Conservation (phyloP, 2,888 invertebrate species). For the Steinernema scapterisci region DNA sequence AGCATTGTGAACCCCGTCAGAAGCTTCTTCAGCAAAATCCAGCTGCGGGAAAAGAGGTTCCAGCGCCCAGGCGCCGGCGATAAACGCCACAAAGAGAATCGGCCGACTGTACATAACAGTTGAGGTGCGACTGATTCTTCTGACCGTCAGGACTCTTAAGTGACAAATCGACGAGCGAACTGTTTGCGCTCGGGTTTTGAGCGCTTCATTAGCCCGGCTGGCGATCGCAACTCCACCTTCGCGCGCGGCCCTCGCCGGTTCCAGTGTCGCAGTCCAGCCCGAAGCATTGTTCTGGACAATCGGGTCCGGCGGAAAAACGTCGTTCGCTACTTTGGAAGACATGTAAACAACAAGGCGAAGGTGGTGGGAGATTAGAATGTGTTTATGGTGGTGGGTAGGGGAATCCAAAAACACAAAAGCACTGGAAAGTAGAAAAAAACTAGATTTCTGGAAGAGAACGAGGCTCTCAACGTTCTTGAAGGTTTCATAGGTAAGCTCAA, state of each 20-base stretch:
- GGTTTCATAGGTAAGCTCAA: background rate
- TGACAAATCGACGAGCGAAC: background rate
- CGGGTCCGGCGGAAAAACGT: background rate
- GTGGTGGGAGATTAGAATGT: too few relatives aligned
- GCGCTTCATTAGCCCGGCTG: background rate
- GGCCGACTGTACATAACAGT: constrained; percentile 11
- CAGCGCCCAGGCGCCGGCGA: background rate
- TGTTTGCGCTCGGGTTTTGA: constrained; percentile 7
- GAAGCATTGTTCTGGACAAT: constrained; percentile 3
- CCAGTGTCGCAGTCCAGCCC: background rate
- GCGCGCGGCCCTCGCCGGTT: background rate
- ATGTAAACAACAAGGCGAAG: background rate
- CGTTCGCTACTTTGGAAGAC: background rate
- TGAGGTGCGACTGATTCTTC: constrained; percentile 9
- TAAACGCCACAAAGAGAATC: background rate
- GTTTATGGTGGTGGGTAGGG: too few relatives aligned
- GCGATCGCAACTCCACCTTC: constrained; percentile 20
- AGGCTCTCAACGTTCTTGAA: background rate
- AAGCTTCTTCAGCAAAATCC: background rate
- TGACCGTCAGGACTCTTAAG: constrained; percentile 13
- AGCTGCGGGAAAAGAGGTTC: constrained; percentile 1
- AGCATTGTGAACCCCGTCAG: too few relatives aligned
- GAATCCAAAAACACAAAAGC: too few relatives aligned
- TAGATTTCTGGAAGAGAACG: background rate
- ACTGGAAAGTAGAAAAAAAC: too few relatives aligned